These are phyloP conservation scores for Poecilobothrus nobilitatus DNA, from an alignment of 2,888 invertebrate genomes.

Conservation along the genomic window DNA sequence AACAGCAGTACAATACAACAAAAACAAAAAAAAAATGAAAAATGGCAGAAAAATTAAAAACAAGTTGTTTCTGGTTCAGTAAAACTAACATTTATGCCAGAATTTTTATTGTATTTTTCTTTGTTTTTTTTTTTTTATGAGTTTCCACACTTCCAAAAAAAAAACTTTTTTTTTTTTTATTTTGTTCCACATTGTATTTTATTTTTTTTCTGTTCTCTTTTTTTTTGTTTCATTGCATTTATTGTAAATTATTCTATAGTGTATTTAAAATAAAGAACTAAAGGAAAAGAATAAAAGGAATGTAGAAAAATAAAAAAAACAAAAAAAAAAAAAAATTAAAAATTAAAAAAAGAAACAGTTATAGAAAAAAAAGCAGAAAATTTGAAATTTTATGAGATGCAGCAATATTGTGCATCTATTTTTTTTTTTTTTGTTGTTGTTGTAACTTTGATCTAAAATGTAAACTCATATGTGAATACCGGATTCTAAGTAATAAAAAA, in stretches of 20 bases:
- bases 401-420: neutral
- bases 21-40: neutral
- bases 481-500: neutral
- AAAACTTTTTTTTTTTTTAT: too few species aligned
- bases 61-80: neutral
- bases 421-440: neutral
- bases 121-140: neutral
- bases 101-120: neutral
- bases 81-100: neutral
- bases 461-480: neutral
- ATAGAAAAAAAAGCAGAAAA: neutral
- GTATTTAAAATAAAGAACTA: neutral
- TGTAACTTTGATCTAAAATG: neutral
- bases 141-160: too few species aligned
- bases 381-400: constrained; percentile 1
- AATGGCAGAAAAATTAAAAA: too few species aligned
- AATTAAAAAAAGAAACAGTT: too few species aligned
- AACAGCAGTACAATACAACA: neutral
- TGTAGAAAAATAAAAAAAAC: too few species aligned
- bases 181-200: too few species aligned
- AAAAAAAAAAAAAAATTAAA: too few species aligned
- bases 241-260: neutral
- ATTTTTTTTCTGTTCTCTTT: too few species aligned
- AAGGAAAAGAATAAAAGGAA: too few species aligned
- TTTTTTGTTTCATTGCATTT: neutral